Conservation (phyloP, 2,113 vertebrate genomes). For the Jacana jacana region DNA sequence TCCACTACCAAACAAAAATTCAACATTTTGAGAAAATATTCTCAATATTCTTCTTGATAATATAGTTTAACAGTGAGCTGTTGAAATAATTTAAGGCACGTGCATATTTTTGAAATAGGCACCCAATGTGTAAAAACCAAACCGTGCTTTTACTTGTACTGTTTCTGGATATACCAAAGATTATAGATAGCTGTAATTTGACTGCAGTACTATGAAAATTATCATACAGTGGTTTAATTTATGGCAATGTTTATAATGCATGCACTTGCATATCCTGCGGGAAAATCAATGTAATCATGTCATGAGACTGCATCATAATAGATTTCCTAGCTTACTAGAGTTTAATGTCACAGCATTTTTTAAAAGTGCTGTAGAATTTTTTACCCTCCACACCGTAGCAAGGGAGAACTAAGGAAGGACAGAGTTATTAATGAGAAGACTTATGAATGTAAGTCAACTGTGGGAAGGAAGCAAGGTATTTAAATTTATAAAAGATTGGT, state of each 20-base stretch:
- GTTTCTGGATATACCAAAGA: background rate
- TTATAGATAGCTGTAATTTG: background rate
- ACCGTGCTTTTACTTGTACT: background rate
- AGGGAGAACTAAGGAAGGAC: background rate
- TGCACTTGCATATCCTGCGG: background rate
- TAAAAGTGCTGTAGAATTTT: background rate
- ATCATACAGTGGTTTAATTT: background rate
- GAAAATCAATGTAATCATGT: background rate
- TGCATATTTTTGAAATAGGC: background rate
- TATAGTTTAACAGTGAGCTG: background rate
- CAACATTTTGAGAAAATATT: background rate
- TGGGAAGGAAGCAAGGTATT: background rate
- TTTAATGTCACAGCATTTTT: background rate
- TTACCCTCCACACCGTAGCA: rapidly evolving
- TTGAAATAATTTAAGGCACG: background rate
- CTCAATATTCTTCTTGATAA: background rate
- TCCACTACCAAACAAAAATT: background rate
- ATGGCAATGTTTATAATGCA: background rate
- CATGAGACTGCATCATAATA: background rate
- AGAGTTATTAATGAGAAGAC: background rate
- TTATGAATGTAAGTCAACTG: background rate
- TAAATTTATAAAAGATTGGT: background rate
- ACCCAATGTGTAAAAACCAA: rapidly evolving
- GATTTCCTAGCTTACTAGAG: background rate
- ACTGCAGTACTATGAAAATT: background rate